Conservation (phyloP, 2,797 vertebrate species). For the Diplodus puntazzo region DNA sequence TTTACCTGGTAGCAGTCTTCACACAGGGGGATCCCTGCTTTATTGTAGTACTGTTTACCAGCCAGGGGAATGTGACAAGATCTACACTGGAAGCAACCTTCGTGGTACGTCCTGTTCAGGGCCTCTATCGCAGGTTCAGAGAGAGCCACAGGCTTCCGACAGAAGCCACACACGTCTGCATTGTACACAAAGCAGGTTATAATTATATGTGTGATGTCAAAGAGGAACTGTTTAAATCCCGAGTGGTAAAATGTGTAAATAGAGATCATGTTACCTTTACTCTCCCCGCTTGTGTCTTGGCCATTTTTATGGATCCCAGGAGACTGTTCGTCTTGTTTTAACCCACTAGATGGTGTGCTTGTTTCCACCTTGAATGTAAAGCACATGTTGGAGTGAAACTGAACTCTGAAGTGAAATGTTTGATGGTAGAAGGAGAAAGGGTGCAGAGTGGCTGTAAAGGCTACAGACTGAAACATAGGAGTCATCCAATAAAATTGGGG, state of each 20-base stretch:
- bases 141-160: conserved; percentile 89
- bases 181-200: conserved; percentile 34
- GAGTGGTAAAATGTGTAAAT: conserved; percentile 24
- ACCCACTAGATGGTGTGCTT: conserved; percentile 75
- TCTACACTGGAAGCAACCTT: conserved; percentile 92
- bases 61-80: conserved; percentile 88
- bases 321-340: conserved; percentile 47
- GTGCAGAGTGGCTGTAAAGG: neutral
- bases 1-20: conserved; percentile 92
- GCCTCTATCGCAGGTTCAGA: conserved; percentile 88
- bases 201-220: conserved; percentile 4
- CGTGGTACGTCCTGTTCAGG: conserved; percentile 93
- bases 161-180: conserved; percentile 94
- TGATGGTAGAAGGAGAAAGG: neutral
- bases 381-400: conserved; percentile 9
- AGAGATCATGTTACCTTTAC: conserved; percentile 69
- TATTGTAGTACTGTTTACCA: conserved; percentile 93
- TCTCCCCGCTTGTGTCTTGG: conserved; percentile 61
- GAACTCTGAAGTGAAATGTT: conserved; percentile 6
- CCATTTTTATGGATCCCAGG: conserved; percentile 40
- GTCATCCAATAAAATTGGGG: neutral
- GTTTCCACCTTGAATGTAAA: conserved; percentile 62
- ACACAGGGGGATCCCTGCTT: conserved; percentile 90
- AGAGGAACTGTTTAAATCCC: neutral
- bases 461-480: neutral